Evolutionary conservation across 1,140 invertebrate genomes (phyloP), one percentile per base, ranked within the genome.

Genomic region (Euwallacea similis): DNA sequence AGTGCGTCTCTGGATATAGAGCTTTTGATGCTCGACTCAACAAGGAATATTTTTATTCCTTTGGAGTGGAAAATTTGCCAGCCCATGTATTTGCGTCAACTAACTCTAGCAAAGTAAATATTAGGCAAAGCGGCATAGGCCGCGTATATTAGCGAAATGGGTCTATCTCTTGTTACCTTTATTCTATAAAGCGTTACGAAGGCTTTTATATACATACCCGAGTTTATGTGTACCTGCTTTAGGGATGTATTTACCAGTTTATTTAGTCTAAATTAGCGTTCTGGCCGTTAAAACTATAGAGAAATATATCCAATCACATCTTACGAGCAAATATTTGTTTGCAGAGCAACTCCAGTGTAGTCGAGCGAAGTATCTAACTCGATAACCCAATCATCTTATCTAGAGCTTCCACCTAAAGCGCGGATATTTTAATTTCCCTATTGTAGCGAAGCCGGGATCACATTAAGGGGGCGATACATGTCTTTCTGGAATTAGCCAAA

Each of bases 401-500:
- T 50, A 2, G 46, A 6, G 46, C 46, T 50, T 50, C 6, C 13
- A 50, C 46, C 46, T 50, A 50, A 50, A 50, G 46, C 46, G 46
- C 46, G 64, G 41, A 72, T 72, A 44, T 72, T 72, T 72, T 72
- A 72, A 72, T 72, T 72, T 72, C 70, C 70, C 65, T 47, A 67
- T 68, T 67, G 65, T 72, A 67, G 47, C 64, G 64, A 9, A 42
- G 43, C 64, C 16, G 60, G 65, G 71, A 68, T 72, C 71, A 67
- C 65, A 67, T 68, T 72, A 69, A 69, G 62, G 75, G 73, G 59
- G 75, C 64, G 75, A 70, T 76, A 76, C 77, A 77, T 79, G 78
- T 79, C 77, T 78, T 79, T 79, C 75, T 76, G 76, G 78, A 78
- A 79, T 80, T 79, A 79, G 61, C 77, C 79, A 79, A 81, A 77